A percentile compares a stretch with the other conserved stretches of the same genome.
phyloP scores from a whole-genome alignment of 2,113 vertebrate species.

The Condylura cristata region DNA sequence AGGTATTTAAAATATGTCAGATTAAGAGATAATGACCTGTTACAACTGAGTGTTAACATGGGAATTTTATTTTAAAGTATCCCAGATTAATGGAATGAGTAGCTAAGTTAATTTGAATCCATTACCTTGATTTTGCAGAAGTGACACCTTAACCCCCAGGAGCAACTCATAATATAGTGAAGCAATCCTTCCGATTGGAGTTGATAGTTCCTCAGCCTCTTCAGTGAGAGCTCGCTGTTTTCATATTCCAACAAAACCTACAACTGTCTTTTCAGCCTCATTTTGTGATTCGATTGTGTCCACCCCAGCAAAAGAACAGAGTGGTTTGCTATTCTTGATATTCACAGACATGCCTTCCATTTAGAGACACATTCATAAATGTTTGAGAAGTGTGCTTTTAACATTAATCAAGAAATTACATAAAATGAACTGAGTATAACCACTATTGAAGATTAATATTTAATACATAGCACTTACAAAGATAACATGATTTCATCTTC shows the following conservation, averaged over 20 bases:
- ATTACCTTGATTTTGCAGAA: conserved; percentile 24
- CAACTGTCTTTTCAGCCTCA: not conserved
- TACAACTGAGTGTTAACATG: conserved; percentile 16
- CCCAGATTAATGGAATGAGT: conserved; percentile 4
- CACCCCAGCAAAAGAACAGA: not conserved
- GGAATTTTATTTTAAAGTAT: not conserved
- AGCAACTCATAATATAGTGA: not conserved
- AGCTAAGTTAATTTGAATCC: conserved; percentile 54
- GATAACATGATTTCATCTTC: conserved; percentile 31
- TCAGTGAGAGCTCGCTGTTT: not conserved
- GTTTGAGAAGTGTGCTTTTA: conserved; percentile 66
- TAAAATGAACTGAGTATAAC: conserved; percentile 49
- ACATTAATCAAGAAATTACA: conserved; percentile 74
- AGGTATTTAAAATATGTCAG: not conserved
- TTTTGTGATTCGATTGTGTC: conserved; percentile 28
- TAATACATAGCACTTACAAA: conserved; percentile 51
- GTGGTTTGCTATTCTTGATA: conserved; percentile 40
- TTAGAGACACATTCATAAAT: conserved; percentile 67
- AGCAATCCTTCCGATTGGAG: not conserved
- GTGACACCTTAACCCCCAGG: not conserved
- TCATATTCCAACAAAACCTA: conserved; percentile 30
- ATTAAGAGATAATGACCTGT: not conserved
- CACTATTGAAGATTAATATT: conserved; percentile 67
- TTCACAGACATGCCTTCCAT: conserved; percentile 61
- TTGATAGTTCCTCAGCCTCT: not conserved